Evolutionary conservation across 2,888 invertebrate genomes (phyloP), one percentile per base, ranked within the genome.

Genomic region (Brachypalpus laphriformis): DNA sequence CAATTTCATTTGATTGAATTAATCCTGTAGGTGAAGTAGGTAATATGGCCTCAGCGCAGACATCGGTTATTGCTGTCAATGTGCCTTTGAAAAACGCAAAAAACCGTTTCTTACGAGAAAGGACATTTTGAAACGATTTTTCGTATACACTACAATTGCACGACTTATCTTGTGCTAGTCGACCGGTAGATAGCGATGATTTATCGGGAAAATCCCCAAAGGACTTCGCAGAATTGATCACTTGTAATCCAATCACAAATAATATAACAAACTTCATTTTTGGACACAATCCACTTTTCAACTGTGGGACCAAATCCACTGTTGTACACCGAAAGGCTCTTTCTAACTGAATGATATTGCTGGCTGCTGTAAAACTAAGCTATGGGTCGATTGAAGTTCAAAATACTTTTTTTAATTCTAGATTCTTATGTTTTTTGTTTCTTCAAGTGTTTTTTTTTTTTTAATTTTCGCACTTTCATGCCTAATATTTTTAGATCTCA

Each of bases 81-180:
- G 83, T 25, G 2, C 80, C 80, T 40, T 63, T 63, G 25, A 18
- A 65, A 40, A 85, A 85, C 3, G 70, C 75, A 70, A 85, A 85
- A 2, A 37, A 49, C 7, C 83, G 70, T 56, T 45, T 75, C 6
- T 75, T 85, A 0, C 83, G 74, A n/a, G n/a, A n/a, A n/a, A 8
- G 51, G n/a, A 75, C 31, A 51, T 70, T 85, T 8, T n/a, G n/a
- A 0, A 70, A 59, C 0, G 66, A 76, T 0, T 37, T 49, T 9
- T 59, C 57, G 9, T 37, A 68, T 3, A 51, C 49, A 0, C 66
- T 59, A 6, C 51, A 51, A n/a, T n/a, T n/a, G n/a, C n/a, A n/a
- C n/a, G n/a, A n/a, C n/a, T n/a, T n/a, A n/a, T n/a, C 25, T 25
- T 25, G n/a, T n/a, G n/a, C n/a, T n/a, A n/a, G n/a, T n/a, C n/a